These are phyloP conservation scores for Pseudomyrmex concolor DNA, from an alignment of 1,140 invertebrate species.

Conservation along the genomic window DNA sequence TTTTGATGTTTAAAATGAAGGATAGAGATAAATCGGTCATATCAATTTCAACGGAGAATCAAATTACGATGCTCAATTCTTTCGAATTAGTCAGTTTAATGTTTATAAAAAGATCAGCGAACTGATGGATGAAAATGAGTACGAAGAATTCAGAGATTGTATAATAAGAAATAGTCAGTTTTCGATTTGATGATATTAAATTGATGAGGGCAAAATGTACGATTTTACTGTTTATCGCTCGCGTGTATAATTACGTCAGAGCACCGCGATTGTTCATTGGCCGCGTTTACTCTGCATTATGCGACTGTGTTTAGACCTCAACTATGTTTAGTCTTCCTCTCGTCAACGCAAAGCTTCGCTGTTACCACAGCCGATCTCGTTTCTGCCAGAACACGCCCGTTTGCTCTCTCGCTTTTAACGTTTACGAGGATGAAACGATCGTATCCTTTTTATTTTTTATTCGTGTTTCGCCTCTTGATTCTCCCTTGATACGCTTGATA, in stretches of 20 bases:
- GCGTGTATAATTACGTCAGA: conserved; percentile 69
- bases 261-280: conserved; percentile 66
- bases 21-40: too few relatives aligned
- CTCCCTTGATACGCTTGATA: not conserved
- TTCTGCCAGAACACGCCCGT: conserved; percentile 3
- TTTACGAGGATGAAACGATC: conserved; percentile 15
- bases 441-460: not conserved
- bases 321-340: conserved; percentile 52
- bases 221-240: conserved; percentile 73
- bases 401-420: conserved; percentile 28
- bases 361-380: conserved; percentile 42
- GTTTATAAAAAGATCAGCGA: conserved; percentile 20
- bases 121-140: not conserved
- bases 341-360: conserved; percentile 11
- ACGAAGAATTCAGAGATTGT: not conserved
- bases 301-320: conserved; percentile 38
- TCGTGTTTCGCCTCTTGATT: not conserved
- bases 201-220: conserved; percentile 13
- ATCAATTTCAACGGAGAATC: too few relatives aligned
- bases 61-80: too few relatives aligned
- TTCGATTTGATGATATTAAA: too few relatives aligned
- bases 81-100: not conserved
- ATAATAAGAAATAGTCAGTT: conserved; percentile 35
- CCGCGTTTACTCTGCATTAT: conserved; percentile 40
- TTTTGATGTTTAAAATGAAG: too few relatives aligned